Evolutionary conservation across 2,888 invertebrate species (phyloP).

Genomic region (Eristalis pertinax): DNA sequence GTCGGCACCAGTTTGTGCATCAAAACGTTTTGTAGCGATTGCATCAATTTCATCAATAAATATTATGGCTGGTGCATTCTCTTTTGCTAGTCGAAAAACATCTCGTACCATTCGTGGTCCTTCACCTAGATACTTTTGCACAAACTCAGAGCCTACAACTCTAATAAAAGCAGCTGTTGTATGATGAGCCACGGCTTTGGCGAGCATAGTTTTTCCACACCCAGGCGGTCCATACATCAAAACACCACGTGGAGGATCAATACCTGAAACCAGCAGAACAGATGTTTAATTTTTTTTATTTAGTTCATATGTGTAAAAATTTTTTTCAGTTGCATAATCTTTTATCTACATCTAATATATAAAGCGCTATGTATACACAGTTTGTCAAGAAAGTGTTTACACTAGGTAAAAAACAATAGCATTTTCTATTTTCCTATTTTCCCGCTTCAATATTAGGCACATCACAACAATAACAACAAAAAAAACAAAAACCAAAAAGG

Average conservation of each 20-base stretch:
- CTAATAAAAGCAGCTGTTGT: conserved; percentile 99
- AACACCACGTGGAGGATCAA: conserved; percentile 98
- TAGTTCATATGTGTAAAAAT: too few relatives aligned
- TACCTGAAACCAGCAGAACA: conserved; percentile 80
- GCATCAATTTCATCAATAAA: conserved; percentile 99
- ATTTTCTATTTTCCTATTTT: too few relatives aligned
- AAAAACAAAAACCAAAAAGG: too few relatives aligned
- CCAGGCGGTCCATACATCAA: conserved; percentile 99
- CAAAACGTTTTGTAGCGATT: conserved; percentile 99
- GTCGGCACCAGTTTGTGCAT: conserved; percentile 99
- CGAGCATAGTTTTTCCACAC: conserved; percentile 99
- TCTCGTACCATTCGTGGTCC: conserved; percentile 99
- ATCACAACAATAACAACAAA: too few relatives aligned
- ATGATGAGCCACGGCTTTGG: conserved; percentile 99
- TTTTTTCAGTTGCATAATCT: too few relatives aligned
- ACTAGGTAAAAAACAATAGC: too few relatives aligned
- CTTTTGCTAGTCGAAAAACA: conserved; percentile 98
- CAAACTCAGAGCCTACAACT: conserved; percentile 99
- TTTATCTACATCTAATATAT: too few relatives aligned
- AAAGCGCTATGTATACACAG: too few relatives aligned
- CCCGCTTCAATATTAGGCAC: too few relatives aligned
- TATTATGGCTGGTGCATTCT: conserved; percentile 99
- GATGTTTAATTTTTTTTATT: too few relatives aligned
- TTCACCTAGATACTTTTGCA: conserved; percentile 99
- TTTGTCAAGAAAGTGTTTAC: too few relatives aligned